Evolutionary conservation across 2,113 vertebrate species (phyloP).

Genomic region (Jacana jacana): DNA sequence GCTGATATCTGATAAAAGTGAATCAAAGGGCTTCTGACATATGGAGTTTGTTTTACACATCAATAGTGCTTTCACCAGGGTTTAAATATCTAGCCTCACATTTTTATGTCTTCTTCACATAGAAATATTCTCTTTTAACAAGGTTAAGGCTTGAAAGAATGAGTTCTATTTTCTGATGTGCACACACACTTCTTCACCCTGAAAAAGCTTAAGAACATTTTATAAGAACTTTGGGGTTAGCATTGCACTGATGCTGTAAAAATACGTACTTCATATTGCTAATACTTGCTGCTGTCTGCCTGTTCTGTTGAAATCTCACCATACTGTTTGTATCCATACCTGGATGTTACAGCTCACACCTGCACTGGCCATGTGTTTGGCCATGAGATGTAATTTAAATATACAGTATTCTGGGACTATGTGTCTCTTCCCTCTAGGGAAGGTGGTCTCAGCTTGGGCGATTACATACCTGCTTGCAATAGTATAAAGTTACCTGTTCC

Average conservation of each 20-base stretch:
- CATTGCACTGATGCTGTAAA: not conserved
- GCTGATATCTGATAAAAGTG: not conserved
- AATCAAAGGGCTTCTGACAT: not conserved
- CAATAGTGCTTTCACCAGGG: not conserved
- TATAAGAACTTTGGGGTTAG: not conserved
- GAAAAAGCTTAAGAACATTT: not conserved
- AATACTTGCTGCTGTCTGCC: not conserved
- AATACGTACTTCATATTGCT: not conserved
- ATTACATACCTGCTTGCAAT: not conserved
- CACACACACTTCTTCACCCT: not conserved
- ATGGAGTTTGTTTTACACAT: not conserved
- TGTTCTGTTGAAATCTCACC: not conserved
- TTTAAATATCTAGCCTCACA: not conserved
- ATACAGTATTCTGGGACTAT: not conserved
- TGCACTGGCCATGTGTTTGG: not conserved
- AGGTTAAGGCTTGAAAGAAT: not conserved
- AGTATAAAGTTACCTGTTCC: not conserved
- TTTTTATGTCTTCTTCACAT: not conserved
- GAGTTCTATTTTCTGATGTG: not conserved
- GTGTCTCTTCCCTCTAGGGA: not conserved
- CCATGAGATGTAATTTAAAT: not conserved
- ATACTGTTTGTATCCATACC: not conserved
- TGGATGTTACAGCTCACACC: not conserved
- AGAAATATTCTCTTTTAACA: not conserved
- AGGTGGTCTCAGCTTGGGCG: not conserved